Evolutionary conservation across 2,888 invertebrate species (phyloP).

Genomic region (Peribatodes rhomboidaria): DNA sequence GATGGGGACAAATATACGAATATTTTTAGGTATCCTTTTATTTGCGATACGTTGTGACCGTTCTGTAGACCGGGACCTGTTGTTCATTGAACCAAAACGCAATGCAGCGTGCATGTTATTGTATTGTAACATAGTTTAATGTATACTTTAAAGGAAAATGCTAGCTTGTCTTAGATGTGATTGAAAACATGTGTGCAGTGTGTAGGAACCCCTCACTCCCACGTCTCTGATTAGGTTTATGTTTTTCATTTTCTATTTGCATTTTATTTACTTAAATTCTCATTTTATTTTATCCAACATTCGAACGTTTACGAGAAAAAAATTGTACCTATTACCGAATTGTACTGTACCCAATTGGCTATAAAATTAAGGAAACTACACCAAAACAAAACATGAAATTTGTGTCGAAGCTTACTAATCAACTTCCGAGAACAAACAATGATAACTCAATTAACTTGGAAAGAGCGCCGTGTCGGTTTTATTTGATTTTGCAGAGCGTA

Average conservation of each 20-base stretch:
- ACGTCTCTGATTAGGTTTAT: slow-evolving; percentile 71
- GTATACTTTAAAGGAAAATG: slow-evolving; percentile 75
- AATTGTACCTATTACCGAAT: slow-evolving; percentile 40
- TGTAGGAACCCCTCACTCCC: slow-evolving; percentile 79
- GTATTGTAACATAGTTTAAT: slow-evolving; percentile 83
- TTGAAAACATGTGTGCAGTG: slow-evolving; percentile 72
- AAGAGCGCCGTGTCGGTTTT: slow-evolving; percentile 56
- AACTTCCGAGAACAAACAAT: slow-evolving; percentile 58
- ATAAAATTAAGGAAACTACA: slow-evolving; percentile 53
- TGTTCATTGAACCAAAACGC: slow-evolving; percentile 84
- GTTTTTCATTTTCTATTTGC: slow-evolving; percentile 58
- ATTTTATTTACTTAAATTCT: slow-evolving; percentile 57
- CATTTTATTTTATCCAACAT: slow-evolving; percentile 52
- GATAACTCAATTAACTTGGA: slow-evolving; percentile 54
- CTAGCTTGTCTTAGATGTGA: slow-evolving; percentile 85
- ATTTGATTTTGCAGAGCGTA: slow-evolving; percentile 61
- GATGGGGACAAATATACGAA: slow-evolving; percentile 71
- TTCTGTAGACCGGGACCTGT: slow-evolving; percentile 58
- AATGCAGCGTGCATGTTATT: slow-evolving; percentile 84
- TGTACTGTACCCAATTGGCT: slow-evolving; percentile 67
- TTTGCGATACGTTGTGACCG: slow-evolving; percentile 45
- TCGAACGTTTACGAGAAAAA: slow-evolving; percentile 35
- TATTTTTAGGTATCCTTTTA: slow-evolving; percentile 54
- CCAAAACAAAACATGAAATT: slow-evolving; percentile 47
- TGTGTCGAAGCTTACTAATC: slow-evolving; percentile 53